Conservation (phyloP, 2,113 vertebrate species). For the Passer domesticus region DNA sequence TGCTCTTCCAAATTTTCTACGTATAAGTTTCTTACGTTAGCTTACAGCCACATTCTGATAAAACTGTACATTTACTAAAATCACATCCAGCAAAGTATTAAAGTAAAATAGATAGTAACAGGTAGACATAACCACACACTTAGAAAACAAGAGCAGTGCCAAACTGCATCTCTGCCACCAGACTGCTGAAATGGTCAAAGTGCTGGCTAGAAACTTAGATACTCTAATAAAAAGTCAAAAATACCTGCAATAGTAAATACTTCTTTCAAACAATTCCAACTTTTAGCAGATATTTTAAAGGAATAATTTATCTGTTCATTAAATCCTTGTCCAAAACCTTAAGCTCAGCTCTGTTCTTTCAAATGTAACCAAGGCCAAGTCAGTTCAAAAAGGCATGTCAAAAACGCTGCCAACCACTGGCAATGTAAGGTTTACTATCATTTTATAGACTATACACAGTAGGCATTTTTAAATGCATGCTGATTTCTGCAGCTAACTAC, state of each 20-base stretch:
- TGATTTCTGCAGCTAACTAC: neutral
- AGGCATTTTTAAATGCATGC: neutral
- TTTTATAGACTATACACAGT: neutral
- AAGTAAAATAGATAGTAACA: neutral
- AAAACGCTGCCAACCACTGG: neutral
- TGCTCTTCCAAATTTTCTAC: neutral
- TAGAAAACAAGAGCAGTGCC: neutral
- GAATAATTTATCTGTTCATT: neutral
- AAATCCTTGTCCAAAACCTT: slow-evolving; percentile 21
- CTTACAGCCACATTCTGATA: neutral
- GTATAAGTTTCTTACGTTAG: neutral
- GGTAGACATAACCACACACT: neutral
- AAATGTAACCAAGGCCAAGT: slow-evolving; percentile 13
- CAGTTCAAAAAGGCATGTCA: slow-evolving; percentile 14
- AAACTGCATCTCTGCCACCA: neutral
- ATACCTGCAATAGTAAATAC: slow-evolving; percentile 38
- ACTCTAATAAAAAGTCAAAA: neutral
- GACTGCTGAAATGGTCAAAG: slow-evolving; percentile 25
- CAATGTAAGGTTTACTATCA: neutral
- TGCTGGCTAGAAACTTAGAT: neutral
- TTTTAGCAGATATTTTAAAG: neutral
- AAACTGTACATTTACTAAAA: slow-evolving; percentile 21
- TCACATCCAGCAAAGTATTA: neutral
- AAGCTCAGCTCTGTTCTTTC: neutral
- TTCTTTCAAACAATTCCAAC: slow-evolving; percentile 34